A percentile compares a stretch with the other conserved stretches of the same genome.
phyloP scores from a whole-genome alignment of 2,888 invertebrate genomes.

The Criorhina ranunculi region DNA sequence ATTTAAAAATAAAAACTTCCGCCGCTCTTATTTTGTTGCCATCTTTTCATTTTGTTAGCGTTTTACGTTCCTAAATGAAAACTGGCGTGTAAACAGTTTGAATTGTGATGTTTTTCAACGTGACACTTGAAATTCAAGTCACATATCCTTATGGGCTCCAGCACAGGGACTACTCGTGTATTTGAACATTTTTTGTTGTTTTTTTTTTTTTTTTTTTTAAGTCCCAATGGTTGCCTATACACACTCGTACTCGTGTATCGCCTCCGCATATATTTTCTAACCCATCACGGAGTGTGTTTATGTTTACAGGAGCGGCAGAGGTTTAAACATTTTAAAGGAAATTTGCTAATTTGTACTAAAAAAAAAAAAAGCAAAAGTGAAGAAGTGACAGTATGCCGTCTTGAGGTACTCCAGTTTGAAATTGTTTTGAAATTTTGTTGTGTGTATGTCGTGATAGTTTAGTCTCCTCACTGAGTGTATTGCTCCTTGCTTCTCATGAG shows the following conservation, averaged over 20 bases:
- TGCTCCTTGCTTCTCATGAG: too few relatives aligned
- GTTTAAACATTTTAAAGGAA: too few relatives aligned
- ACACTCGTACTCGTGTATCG: neutral
- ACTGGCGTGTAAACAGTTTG: slow-evolving; percentile 23
- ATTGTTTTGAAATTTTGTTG: too few relatives aligned
- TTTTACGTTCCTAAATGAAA: neutral
- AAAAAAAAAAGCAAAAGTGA: too few relatives aligned
- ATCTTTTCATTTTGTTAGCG: neutral
- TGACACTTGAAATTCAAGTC: slow-evolving; percentile 49
- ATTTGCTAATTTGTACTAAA: too few relatives aligned
- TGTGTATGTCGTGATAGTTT: too few relatives aligned
- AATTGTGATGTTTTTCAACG: slow-evolving; percentile 18
- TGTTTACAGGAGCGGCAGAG: neutral
- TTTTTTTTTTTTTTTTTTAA: slow-evolving; percentile 10
- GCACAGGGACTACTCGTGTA: slow-evolving; percentile 15
- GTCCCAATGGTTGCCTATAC: slow-evolving; percentile 16
- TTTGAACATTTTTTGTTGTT: slow-evolving; percentile 14
- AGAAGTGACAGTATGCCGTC: too few relatives aligned
- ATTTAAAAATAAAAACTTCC: too few relatives aligned
- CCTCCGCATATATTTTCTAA: neutral
- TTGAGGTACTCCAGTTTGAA: too few relatives aligned
- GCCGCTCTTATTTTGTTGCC: neutral
- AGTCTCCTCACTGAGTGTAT: too few relatives aligned
- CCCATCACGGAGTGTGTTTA: neutral
- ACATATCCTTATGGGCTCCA: slow-evolving; percentile 42